These are phyloP conservation scores for Antennarius maculatus DNA, from an alignment of 2,797 vertebrate genomes.

Conservation along the genomic window DNA sequence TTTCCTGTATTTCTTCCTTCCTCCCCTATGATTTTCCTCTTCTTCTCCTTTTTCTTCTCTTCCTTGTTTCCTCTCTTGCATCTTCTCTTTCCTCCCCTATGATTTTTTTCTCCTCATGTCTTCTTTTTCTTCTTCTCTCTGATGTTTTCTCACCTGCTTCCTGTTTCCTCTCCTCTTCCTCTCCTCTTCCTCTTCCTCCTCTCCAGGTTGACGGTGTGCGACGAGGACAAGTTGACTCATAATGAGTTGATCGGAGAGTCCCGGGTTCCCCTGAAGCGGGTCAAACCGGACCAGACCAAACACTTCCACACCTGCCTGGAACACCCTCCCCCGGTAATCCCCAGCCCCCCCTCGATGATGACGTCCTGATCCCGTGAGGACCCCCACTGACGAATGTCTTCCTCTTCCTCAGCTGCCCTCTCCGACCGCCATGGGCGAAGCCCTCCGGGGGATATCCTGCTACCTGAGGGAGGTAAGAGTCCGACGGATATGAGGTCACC, in stretches of 20 bases:
- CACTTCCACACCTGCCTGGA: conserved; percentile 89
- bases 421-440: conserved; percentile 87
- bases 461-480: conserved; percentile 88
- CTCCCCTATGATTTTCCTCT: background rate
- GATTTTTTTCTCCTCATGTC: background rate
- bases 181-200: background rate
- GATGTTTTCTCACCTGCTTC: too few species aligned
- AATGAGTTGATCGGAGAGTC: conserved; percentile 91
- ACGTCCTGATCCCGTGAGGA: background rate
- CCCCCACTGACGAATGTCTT: background rate
- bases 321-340: conserved; percentile 84
- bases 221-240: conserved; percentile 91
- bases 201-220: conserved; percentile 87
- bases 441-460: conserved; percentile 89
- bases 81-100: too few species aligned
- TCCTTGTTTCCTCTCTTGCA: conserved; percentile 1
- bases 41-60: too few species aligned
- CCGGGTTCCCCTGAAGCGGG: conserved; percentile 84
- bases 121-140: background rate
- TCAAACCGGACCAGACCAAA: conserved; percentile 86
- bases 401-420: conserved; percentile 81
- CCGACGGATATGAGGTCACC: too few species aligned
- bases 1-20: background rate
- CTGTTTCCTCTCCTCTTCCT: background rate
- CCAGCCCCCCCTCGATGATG: background rate